Base-by-base conservation (phyloP, 2,888 invertebrate genomes). In the Dolichomitus sp. region DNA sequence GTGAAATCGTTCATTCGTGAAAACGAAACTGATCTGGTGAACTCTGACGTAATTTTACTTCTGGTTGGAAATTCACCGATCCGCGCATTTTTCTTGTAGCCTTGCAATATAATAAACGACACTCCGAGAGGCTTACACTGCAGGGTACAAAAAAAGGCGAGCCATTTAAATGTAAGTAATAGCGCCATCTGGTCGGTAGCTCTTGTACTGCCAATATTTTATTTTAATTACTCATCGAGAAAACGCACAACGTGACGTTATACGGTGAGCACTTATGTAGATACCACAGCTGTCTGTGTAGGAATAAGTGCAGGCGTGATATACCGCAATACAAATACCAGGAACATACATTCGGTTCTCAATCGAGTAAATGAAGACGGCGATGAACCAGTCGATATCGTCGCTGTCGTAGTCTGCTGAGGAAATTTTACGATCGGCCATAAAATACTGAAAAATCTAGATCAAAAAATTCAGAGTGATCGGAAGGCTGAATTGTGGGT, bases 391-490 rank as follows among this genome's bases (percentile, higher is more conserved):
- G 30, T 30, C 65, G 50, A 23, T n/a, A 30, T 30, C 23, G 33
- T 63, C 33, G 33, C 45, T 50, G 27, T 27, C 65, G 37, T 17
- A 30, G 12, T 57, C n/a, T n/a, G 59, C 76, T 7, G 61, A 19
- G n/a, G 11, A 37, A 77, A 77, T 73, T 80, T 83, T 80, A 83
- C 83, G 76, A 83, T 76, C 83, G 75, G 68, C 61, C 73, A 68
- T 80, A 83, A 80, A 61, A 80, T 74, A 59, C 54, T 72, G 69
- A 73, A 83, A 83, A 83, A 80, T 83, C 57, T 80, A 80, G 83
- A 83, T 83, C 83, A 72, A 83, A 76, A 80, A 80, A 73, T 80
- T 61, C 59, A 66, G 27, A 72, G 61, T 65, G 72, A 83, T 80
- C 80, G 69, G 59, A 19, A 23, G 37, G 61, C 50, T 33, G 33